phyloP scores from a whole-genome alignment of 2,113 vertebrate species.

The Turnix velox region DNA sequence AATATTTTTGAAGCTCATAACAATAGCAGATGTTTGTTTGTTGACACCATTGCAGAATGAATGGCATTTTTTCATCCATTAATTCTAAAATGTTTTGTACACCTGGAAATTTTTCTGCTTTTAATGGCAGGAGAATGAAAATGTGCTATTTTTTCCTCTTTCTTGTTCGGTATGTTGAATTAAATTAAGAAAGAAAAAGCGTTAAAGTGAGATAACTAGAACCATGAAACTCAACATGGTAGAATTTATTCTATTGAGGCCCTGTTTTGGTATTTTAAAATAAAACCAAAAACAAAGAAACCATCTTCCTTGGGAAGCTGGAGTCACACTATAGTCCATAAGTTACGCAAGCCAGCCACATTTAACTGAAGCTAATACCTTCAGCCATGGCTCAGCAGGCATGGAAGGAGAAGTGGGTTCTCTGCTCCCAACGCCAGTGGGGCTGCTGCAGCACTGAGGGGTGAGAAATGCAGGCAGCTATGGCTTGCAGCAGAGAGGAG shows the following conservation, averaged over 20 bases:
- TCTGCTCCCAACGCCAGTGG: not conserved
- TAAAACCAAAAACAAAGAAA: too few relatives aligned
- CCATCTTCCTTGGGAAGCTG: not conserved
- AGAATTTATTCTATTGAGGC: not conserved
- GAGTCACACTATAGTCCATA: fast-evolving
- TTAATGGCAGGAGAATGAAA: not conserved
- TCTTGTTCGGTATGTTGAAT: not conserved
- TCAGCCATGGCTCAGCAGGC: not conserved
- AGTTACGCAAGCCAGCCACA: not conserved
- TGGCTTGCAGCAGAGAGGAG: not conserved
- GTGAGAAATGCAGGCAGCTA: too few relatives aligned
- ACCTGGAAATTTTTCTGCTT: not conserved
- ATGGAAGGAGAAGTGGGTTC: not conserved
- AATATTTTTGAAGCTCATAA: not conserved
- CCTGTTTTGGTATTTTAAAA: not conserved
- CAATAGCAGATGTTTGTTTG: not conserved
- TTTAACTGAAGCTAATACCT: not conserved
- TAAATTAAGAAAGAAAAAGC: not conserved
- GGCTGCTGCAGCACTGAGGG: not conserved
- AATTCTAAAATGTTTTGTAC: not conserved
- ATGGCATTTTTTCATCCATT: not conserved
- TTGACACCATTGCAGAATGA: not conserved
- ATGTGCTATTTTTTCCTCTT: not conserved
- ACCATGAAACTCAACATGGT: not conserved
- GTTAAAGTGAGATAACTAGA: not conserved